Evolutionary conservation across 1,140 invertebrate species (phyloP), one percentile per base, ranked within the genome.

Genomic region (Drosophila paulistorum): DNA sequence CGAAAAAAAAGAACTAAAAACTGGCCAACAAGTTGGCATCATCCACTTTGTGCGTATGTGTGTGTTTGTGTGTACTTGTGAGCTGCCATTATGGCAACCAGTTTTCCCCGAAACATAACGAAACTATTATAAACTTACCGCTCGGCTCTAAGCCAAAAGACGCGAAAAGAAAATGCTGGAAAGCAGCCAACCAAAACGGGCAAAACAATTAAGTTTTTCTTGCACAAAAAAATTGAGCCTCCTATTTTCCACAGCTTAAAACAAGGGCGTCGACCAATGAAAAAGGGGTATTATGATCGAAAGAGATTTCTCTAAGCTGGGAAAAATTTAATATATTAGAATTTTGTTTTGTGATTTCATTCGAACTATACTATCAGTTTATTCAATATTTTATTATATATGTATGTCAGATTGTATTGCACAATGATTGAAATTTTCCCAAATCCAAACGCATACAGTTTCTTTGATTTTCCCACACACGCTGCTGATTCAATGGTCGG

Each of bases 161-260:
- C 58, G 45, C 71, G 64, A 80, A 69, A 75, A 75, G 77, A 81
- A 90, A 90, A 81, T 80, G 78, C 77, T 67, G 41, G 23, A 64
- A 51, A 41, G 61, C 78, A 77, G 79, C 90, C 90, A 91, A 91
- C 85, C 82, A 91, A 91, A 91, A 82, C 77, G 75, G 74, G 79
- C 87, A 91, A 86, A 75, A 90, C 77, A 91, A 91, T 91, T 91
- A 91, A 84, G 79, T 91, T 91, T 77, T 87, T 78, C 81, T 71
- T 66, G 74, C 75, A 51, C 48, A 70, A 67, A 57, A 57, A 30
- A 61, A 71, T 71, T 65, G 35, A 37, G 23, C 17, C 23, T n/a
- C 1, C n/a, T 20, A 65, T 71, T 71, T 59, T 37, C 54, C 72
- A 74, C 67, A 61, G 66, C 57, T 45, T 1, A 30, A 20, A 51